These are phyloP conservation scores for Potorous gilbertii DNA, from an alignment of 2,797 vertebrate genomes.

Conservation along the genomic window DNA sequence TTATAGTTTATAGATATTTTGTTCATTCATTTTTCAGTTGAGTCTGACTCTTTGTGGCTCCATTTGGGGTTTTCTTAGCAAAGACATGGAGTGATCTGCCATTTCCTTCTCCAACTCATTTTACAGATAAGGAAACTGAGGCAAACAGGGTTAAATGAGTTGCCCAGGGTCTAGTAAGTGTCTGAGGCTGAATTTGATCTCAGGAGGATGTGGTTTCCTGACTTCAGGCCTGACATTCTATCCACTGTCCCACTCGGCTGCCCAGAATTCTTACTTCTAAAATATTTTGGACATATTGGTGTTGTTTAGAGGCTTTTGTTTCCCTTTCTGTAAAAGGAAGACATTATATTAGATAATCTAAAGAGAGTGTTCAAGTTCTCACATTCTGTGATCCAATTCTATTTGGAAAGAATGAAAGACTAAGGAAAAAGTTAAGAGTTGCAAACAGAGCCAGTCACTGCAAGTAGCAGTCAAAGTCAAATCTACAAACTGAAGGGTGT, in stretches of 20 bases:
- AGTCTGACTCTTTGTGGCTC: not conserved
- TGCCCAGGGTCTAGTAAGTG: not conserved
- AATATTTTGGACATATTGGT: not conserved
- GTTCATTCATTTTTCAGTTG: too few species aligned
- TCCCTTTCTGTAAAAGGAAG: not conserved
- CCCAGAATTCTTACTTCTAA: not conserved
- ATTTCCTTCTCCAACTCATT: too few species aligned
- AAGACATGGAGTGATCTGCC: not conserved
- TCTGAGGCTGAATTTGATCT: not conserved
- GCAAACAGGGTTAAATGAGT: too few species aligned
- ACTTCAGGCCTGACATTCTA: not conserved
- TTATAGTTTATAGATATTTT: not conserved
- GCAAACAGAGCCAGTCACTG: not conserved
- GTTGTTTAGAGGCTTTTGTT: not conserved
- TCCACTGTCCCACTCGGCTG: not conserved
- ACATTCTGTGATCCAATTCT: not conserved
- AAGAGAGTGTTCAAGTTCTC: not conserved
- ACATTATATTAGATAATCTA: not conserved
- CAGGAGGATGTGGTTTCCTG: not conserved
- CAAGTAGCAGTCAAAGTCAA: not conserved
- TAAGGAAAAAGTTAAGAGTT: conserved; percentile 5
- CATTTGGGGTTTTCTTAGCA: not conserved
- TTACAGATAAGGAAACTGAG: too few species aligned
- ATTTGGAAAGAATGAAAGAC: not conserved
- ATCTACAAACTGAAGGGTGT: not conserved